Base-by-base conservation (phyloP, 2,113 vertebrate species). In the Gambusia holbrooki region DNA sequence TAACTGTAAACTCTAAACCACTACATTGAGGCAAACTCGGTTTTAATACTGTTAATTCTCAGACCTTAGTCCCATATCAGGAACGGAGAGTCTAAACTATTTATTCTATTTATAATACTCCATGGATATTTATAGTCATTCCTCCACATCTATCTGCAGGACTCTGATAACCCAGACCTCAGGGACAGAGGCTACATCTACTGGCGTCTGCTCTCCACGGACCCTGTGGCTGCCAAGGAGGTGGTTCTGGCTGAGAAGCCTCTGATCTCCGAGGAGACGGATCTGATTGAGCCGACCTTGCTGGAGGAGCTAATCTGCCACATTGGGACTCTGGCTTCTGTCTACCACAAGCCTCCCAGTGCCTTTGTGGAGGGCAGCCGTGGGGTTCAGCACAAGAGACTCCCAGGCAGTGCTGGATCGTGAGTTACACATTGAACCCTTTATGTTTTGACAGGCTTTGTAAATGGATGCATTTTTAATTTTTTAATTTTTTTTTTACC, bases 161-260 rank as follows among this genome's bases (percentile, higher is more conserved):
- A 99, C 90, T 99, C 98, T 0, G 98, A 99, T 90, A 99, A 99
- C 88, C 98, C 98, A 0, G 98, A 99, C 91, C 94, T 99, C 86
- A 93, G 98, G 74, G 98, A 99, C 69, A 96, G 98, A 0, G 98
- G 98, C 5, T 99, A 99, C 92, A 99, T 99, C 94, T 99, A 99
- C 92, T 99, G 98, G 98, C 96, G 98, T 62, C 95, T 99, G 89
- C 96, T 99, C n/a, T 99, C 98, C 85, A 99, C 98, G 0, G 98
- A 99, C 87, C 98, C 98, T 0, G 97, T 99, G 85, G 98, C 98
- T 0, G 98, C 98, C 69, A 99, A 99, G 89, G 98, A 99, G 84
- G 98, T 99, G 89, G 98, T 99, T 27, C 91, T 99, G 93, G 97
- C 97, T 0, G 98, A 99, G 95, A 99, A 99, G 80, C 98, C 98